Base-by-base conservation (phyloP, 2,888 invertebrate species). In the Meloe dianella region DNA sequence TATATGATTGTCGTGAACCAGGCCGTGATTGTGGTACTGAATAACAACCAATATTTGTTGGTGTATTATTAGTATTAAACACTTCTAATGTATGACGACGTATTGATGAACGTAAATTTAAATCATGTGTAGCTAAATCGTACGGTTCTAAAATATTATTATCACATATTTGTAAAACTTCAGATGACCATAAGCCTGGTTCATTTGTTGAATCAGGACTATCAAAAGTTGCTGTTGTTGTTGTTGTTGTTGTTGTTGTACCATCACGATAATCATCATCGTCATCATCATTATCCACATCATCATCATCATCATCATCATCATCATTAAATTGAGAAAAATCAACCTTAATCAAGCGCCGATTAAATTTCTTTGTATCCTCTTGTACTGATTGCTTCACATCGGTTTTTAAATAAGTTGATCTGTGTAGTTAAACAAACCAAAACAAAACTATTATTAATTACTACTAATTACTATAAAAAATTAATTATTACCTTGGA, bases 311-410 rank as follows among this genome's bases (percentile, higher is more conserved):
- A n/a, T n/a, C 85, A 9, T 85, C 84, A 41, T 85, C 85, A 20
- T 87, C 87, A 57, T 87, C 87, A 64, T 87, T 85, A 67, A 92
- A 86, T 80, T 90, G 88, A 78, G 92, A 89, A 84, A 92, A 91
- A 86, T 94, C 94, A 71, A 94, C 93, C 88, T 94, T 94, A 85
- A 95, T 94, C 78, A 95, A 89, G 78, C 92, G 87, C 79, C 90
- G 82, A 29, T 81, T 87, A 24, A 76, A 73, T 66, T 75, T 78
- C 27, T 74, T 62, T 64, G 74, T 38, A 20, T 69, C 70, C 64
- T 76, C 75, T 68, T 77, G 79, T 56, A 72, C 65, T 0, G 20
- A 27, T 66, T 69, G 59, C 60, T 71, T 68, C 80, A 70, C 75
- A 74, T 68, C 77, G 74, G 68, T 68, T 58, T 66, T 64, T 35